Evolutionary conservation across 2,797 vertebrate species (phyloP).

Genomic region (Sebastes wilsoni): DNA sequence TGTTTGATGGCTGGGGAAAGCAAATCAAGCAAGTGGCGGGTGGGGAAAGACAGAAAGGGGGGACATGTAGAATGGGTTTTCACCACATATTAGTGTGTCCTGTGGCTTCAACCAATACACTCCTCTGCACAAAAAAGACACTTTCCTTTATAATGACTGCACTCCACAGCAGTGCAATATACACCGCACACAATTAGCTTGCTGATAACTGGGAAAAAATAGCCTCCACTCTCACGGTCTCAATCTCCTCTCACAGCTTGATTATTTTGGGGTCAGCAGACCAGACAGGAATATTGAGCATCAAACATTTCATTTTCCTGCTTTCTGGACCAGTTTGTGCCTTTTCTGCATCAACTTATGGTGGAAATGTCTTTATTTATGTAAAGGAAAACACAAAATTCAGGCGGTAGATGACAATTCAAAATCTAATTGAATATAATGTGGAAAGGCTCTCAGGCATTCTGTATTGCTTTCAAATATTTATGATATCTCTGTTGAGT

Average conservation of each 20-base stretch:
- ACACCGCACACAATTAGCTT: background rate
- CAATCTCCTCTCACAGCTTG: background rate
- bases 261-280: background rate
- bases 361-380: background rate
- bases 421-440: background rate
- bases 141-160: background rate
- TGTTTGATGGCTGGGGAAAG: background rate
- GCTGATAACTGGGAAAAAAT: background rate
- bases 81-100: background rate
- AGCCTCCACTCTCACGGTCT: background rate
- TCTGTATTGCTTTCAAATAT: background rate
- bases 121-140: background rate
- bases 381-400: background rate
- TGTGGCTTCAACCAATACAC: background rate
- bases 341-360: no score
- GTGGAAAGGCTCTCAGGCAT: background rate
- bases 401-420: background rate
- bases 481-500: no score
- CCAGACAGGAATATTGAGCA: background rate
- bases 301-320: background rate
- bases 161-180: background rate
- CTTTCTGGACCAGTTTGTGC: background rate
- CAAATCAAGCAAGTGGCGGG: no score
- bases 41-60: no score
- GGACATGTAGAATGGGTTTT: background rate